phyloP scores from a whole-genome alignment of 2,113 vertebrate species.

The Diadophis punctatus region DNA sequence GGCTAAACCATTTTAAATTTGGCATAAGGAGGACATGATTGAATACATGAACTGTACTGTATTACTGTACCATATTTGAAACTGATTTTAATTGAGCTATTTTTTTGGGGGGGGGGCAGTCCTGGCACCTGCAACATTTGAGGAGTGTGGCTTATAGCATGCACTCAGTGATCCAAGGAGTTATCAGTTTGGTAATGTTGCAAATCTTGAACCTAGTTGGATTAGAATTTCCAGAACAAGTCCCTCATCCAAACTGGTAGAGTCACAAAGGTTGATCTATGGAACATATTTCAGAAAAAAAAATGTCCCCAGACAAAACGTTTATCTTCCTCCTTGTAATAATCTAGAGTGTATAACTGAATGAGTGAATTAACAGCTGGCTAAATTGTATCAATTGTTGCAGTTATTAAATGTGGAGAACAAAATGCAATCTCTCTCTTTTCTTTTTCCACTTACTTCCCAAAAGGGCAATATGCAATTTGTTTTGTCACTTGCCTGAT shows the following conservation, averaged over 20 bases:
- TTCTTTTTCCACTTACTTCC: not conserved
- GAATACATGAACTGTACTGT: not conserved
- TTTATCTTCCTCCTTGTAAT: not conserved
- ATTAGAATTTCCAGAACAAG: not conserved
- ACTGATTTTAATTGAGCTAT: not conserved
- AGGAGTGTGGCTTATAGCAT: not conserved
- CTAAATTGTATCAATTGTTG: constrained; percentile 7
- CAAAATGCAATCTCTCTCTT: not conserved
- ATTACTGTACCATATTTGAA: not conserved
- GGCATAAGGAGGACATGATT: not conserved
- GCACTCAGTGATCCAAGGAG: not conserved
- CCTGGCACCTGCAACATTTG: not conserved
- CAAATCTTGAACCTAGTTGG: not conserved
- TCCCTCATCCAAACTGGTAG: not conserved
- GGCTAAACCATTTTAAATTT: not conserved
- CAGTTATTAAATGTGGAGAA: constrained; percentile 16
- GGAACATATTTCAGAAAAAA: not conserved
- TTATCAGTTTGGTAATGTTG: not conserved
- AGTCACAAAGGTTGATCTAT: not conserved
- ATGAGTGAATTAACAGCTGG: not conserved
- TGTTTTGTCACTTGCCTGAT: constrained; percentile 23
- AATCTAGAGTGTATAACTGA: not conserved
- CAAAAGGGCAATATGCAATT: constrained; percentile 12
- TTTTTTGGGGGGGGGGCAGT: not conserved
- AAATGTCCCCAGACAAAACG: not conserved